phyloP scores from a whole-genome alignment of 2,888 invertebrate genomes.

The Cryptus viduatorius region DNA sequence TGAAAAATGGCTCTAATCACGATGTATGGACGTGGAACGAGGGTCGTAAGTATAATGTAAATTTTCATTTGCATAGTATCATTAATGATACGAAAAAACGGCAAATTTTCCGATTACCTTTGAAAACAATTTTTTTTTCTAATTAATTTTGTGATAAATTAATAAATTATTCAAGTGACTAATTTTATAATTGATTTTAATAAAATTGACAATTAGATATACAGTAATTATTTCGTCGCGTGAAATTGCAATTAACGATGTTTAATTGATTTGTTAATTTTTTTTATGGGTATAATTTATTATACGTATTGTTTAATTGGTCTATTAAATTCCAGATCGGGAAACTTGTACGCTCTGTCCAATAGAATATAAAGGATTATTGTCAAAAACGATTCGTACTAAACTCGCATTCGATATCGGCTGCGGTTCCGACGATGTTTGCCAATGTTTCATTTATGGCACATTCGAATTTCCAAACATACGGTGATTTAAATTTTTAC shows the following conservation, averaged over 20 bases:
- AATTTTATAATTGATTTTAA: background rate
- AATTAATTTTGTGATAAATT: no score
- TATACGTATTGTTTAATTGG: background rate
- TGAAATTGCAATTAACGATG: background rate
- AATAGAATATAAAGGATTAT: conserved; percentile 68
- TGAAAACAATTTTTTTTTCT: no score
- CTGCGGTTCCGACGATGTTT: conserved; percentile 77
- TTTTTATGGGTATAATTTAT: background rate
- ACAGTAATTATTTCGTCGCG: background rate
- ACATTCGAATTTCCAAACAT: conserved; percentile 40
- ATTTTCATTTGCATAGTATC: no score
- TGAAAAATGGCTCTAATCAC: background rate
- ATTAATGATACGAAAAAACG: no score
- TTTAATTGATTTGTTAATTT: background rate
- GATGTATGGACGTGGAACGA: background rate
- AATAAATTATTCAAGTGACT: background rate
- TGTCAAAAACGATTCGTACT: conserved; percentile 58
- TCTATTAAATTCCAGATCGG: conserved; percentile 25
- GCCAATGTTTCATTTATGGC: conserved; percentile 68
- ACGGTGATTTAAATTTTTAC: conserved; percentile 5
- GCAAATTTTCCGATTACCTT: no score
- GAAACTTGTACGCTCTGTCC: conserved; percentile 72
- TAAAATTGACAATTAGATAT: background rate
- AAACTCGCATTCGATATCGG: conserved; percentile 76
- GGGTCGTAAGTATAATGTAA: no score